Base-by-base conservation (phyloP, 2,888 invertebrate genomes). In the Cerceris rybyensis region DNA sequence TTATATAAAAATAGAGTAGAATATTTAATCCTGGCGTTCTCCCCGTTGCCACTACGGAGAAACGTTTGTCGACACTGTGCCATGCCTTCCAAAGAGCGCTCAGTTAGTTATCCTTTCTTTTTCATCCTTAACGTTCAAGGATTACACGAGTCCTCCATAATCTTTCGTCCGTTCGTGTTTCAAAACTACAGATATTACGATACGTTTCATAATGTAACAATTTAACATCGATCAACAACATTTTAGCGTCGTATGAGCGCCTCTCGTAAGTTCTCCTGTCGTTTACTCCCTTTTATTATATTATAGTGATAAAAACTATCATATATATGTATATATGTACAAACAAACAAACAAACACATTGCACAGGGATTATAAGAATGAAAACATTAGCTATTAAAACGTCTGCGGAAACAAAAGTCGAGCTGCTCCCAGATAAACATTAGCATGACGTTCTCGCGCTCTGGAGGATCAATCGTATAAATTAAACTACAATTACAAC, bases 41-140 rank as follows among this genome's bases (percentile, higher is more conserved):
- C 11, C 50, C 78, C 73, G 70, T 79, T 76, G 69, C 71, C 52
- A 69, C 60, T 39, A 42, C 46, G 73, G 59, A 50, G 68, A 71
- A 65, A 63, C 57, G 60, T 55, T 76, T 79, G 75, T 79, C 83
- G 75, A 78, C 74, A 76, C 78, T 87, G 83, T 86, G 86, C 83
- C 87, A 80, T 86, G 74, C 75, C 75, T 76, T 71, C 71, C 63
- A 69, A 14, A 43, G 28, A 66, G 55, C 65, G 72, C 54, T 65
- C 61, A 9, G 46, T 65, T 59, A 9, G 46, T 63, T 65, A 11
- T 50, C 57, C 14, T 41, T 57, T 17, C 41, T 17, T 58, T 63
- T n/a, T 52, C 14, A 8, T 8, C 17, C 28, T n/a, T 55, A 46
- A 58, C 57, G 64, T 67, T 69, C 58, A n/a, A 43, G 59, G 58